Base-by-base conservation (phyloP, 2,888 invertebrate species). In the Drosophila helvetica region DNA sequence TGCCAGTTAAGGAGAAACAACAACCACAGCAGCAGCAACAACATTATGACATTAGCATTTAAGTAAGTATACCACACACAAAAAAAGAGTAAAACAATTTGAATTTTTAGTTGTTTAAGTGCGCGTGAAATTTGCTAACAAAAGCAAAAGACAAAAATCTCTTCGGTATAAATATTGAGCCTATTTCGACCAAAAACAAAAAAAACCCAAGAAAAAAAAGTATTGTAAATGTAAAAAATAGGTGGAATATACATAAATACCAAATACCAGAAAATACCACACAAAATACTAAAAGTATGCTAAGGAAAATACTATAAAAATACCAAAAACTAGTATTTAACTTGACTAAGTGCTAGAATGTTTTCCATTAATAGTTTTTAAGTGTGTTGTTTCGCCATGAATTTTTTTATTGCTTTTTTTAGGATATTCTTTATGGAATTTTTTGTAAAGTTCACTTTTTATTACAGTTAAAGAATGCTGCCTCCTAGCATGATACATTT, bases 41-140 rank as follows among this genome's bases (percentile, higher is more conserved):
- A 74, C 71, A 75, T 76, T 86, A 77, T 72, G 74, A 83, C 72
- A 79, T 85, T 80, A 80, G 71, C 65, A 73, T 80, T 74, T 78
- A 81, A 86, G 80, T 85, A 80, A 87, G 85, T 85, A 63, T 38
- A 67, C 65, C 57, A 68, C 53, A 62, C 59, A 22, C 58, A 74
- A 58, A 65, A 12, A 51, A 50, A 50, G 54, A 46, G 27, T 45
- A 58, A 38, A 66, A 64, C 54, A 45, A 43, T 25, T 43, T 1
- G 54, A 60, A 53, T 62, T 56, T 69, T 63, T 70, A 79, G 70
- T 48, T 51, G 64, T 77, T 80, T 66, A 79, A 81, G 67, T 57
- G 64, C 7, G 60, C 75, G 75, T 64, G 19, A 53, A 71, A 69
- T 61, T 50, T 60, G 50, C 64, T 7, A 43, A 52, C 43, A 51